Conservation (phyloP, 2,113 vertebrate genomes). For the Tauraco erythrolophus region DNA sequence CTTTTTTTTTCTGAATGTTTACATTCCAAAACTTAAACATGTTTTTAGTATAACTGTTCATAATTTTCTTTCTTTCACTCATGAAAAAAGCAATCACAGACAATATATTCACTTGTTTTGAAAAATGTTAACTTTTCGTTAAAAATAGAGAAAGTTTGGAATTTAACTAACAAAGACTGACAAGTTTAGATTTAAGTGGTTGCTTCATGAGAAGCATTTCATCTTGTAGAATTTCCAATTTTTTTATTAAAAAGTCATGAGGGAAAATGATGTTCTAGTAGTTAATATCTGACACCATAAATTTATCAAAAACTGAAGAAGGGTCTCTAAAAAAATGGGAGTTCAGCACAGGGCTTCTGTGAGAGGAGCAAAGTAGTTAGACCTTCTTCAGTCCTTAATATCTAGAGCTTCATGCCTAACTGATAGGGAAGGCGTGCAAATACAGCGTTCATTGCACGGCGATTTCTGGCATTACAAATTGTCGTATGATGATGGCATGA, state of each 20-base stretch:
- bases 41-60: not conserved
- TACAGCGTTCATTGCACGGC: not conserved
- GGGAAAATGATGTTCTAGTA: not conserved
- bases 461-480: not conserved
- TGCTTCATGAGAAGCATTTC: not conserved
- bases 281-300: not conserved
- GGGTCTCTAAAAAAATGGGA: not conserved
- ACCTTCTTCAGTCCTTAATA: not conserved
- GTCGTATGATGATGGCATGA: not conserved
- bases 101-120: not conserved
- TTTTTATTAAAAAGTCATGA: not conserved
- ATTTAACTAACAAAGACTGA: not conserved
- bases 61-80: not conserved
- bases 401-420: not conserved
- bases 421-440: not conserved
- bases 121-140: not conserved
- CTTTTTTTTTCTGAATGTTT: not conserved
- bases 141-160: not conserved
- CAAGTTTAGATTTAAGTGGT: not conserved
- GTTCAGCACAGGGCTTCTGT: not conserved
- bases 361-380: not conserved
- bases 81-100: not conserved
- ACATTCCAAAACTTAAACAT: not conserved
- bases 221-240: not conserved
- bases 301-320: not conserved